Conservation (phyloP, 1,140 invertebrate genomes). For the Bombus turneri region DNA sequence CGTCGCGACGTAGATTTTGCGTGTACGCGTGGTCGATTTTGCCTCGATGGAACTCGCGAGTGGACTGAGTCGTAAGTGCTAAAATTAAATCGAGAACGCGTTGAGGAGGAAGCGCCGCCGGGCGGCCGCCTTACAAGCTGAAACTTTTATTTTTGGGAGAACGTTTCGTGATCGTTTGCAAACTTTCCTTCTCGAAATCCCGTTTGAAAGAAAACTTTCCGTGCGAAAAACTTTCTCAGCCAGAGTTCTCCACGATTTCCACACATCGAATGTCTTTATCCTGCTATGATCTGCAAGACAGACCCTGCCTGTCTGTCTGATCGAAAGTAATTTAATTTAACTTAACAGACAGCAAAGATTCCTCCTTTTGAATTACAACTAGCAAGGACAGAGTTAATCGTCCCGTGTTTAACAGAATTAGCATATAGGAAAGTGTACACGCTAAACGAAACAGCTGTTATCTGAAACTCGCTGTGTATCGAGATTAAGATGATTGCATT, state of each 20-base stretch:
- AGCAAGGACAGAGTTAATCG: background rate
- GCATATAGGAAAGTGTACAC: background rate
- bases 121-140: slow-evolving; percentile 36
- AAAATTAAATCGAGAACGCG: slow-evolving; percentile 72
- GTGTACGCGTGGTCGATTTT: slow-evolving; percentile 16
- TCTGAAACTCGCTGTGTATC: background rate
- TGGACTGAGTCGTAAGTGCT: slow-evolving; percentile 68
- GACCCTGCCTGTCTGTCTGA: background rate
- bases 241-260: too few relatives aligned
- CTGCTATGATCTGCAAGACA: background rate
- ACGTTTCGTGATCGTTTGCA: slow-evolving; percentile 8
- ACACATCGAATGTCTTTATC: background rate
- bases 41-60: slow-evolving; percentile 54
- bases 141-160: slow-evolving; percentile 68
- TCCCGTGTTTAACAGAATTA: slow-evolving; percentile 8
- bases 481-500: slow-evolving; percentile 24
- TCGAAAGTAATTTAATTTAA: slow-evolving; percentile 5
- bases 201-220: background rate
- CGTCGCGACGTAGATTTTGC: background rate
- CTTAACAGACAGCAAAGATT: background rate
- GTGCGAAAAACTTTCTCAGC: background rate
- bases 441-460: background rate
- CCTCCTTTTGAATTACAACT: background rate
- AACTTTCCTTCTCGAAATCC: background rate
- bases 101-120: slow-evolving; percentile 62